Conservation (phyloP, 2,888 invertebrate species). For the Eupelmus urozonus region DNA sequence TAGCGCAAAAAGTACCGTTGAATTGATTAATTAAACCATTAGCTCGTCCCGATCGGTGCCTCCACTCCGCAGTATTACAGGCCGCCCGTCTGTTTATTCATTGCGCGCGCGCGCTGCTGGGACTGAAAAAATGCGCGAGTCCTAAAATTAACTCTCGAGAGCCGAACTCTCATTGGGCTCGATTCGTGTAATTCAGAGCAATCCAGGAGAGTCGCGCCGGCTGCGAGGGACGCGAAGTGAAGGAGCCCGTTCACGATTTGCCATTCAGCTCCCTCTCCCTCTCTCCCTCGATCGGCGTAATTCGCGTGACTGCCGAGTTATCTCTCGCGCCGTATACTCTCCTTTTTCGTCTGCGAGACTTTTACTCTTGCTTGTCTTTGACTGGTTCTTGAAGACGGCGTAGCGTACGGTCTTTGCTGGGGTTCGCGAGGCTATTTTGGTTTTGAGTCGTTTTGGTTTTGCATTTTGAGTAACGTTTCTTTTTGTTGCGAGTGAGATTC, state of each 20-base stretch:
- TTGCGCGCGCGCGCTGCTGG: neutral
- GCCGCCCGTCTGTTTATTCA: slow-evolving; percentile 39
- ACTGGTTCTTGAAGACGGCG: neutral
- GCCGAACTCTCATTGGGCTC: slow-evolving; percentile 1
- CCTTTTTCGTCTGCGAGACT: too few relatives aligned
- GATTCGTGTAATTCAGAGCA: slow-evolving; percentile 43
- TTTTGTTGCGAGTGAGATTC: too few relatives aligned
- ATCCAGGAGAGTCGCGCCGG: neutral
- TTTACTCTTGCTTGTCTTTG: neutral
- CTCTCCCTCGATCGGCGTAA: slow-evolving; percentile 38
- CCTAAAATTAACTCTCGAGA: slow-evolving; percentile 47
- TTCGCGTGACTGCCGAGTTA: slow-evolving; percentile 42
- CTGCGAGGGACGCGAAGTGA: slow-evolving; percentile 13
- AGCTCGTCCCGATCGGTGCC: neutral
- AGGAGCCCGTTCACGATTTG: slow-evolving; percentile 35
- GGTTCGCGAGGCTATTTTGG: neutral
- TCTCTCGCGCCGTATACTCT: slow-evolving; percentile 11
- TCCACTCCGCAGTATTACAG: slow-evolving; percentile 22
- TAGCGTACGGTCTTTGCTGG: too few relatives aligned
- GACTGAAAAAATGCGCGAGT: neutral
- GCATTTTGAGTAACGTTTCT: neutral
- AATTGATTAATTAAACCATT: slow-evolving; percentile 33
- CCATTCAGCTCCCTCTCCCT: slow-evolving; percentile 36
- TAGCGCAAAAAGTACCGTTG: neutral
- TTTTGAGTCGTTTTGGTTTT: neutral